Conservation (phyloP, 2,113 vertebrate species). For the Sterrhoptilus dennistouni region DNA sequence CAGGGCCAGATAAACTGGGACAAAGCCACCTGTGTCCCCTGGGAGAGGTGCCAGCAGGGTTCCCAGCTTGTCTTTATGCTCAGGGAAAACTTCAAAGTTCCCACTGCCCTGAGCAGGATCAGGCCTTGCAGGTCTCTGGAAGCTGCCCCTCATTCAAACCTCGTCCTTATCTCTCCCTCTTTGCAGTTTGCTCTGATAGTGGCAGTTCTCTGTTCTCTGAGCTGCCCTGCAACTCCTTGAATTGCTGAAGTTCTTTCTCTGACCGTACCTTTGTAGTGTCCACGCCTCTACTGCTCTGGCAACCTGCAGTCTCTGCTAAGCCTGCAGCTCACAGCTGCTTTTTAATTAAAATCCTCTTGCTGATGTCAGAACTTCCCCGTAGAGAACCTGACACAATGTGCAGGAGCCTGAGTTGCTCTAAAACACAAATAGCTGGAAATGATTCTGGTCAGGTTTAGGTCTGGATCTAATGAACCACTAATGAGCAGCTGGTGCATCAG, state of each 20-base stretch:
- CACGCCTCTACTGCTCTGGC: neutral
- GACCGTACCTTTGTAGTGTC: neutral
- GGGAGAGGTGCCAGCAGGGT: neutral
- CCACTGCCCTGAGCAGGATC: neutral
- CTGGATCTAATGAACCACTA: neutral
- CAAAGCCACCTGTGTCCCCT: neutral
- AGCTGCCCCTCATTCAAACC: neutral
- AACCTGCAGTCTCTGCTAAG: neutral
- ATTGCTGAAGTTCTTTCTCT: neutral
- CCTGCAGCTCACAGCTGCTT: neutral
- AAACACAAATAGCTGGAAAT: neutral
- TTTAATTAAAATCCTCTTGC: constrained; percentile 24
- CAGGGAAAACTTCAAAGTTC: neutral
- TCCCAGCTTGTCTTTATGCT: neutral
- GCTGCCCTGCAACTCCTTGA: neutral
- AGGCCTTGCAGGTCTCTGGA: neutral
- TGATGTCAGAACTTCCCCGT: neutral
- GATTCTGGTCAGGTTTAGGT: neutral
- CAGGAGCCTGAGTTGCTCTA: neutral
- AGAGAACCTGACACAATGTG: neutral
- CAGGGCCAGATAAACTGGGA: neutral
- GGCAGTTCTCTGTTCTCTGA: neutral
- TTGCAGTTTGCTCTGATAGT: neutral
- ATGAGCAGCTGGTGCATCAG: neutral
- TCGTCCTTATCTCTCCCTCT: constrained; percentile 14